These are phyloP conservation scores for Acanthaster planci DNA, from an alignment of 35 echinoderm and acorn worm species.

Conservation along the genomic window DNA sequence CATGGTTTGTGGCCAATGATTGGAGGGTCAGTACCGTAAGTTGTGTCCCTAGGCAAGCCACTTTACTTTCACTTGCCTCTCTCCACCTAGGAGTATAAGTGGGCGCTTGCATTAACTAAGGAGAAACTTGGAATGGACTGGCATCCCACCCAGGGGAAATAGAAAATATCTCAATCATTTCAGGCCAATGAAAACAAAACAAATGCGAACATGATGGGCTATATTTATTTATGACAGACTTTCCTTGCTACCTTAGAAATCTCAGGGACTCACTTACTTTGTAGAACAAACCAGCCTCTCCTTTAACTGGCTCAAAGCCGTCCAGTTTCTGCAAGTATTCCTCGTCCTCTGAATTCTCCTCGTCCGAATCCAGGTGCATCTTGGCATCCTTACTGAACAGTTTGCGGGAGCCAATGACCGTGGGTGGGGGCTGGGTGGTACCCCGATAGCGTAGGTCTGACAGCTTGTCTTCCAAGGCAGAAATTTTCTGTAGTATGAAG, in stretches of 20 bases:
- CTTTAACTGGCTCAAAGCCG: slow-evolving; percentile 77
- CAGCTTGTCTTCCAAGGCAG: neutral
- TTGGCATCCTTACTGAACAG: slow-evolving; percentile 73
- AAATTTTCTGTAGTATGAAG: neutral
- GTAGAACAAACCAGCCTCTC: slow-evolving; percentile 93
- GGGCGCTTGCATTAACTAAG: too few relatives aligned
- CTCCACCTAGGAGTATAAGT: too few relatives aligned
- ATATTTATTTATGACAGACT: neutral
- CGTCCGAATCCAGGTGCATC: slow-evolving; percentile 63
- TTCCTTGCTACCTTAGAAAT: slow-evolving; percentile 4
- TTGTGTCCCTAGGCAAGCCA: too few relatives aligned
- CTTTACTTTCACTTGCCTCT: too few relatives aligned
- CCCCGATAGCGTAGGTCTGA: slow-evolving; percentile 44
- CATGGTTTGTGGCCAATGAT: too few relatives aligned
- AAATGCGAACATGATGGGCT: too few relatives aligned
- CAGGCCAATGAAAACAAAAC: neutral
- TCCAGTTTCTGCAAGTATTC: slow-evolving; percentile 77
- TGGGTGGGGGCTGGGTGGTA: slow-evolving; percentile 34
- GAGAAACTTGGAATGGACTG: too few relatives aligned
- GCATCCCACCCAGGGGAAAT: too few relatives aligned
- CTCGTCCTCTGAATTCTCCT: slow-evolving; percentile 69
- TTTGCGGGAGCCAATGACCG: slow-evolving; percentile 74
- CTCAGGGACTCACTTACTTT: slow-evolving; percentile 63
- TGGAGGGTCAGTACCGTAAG: too few relatives aligned
- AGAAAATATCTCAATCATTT: neutral